phyloP scores from a whole-genome alignment of 2,797 vertebrate genomes.

The Sciurus carolinensis region DNA sequence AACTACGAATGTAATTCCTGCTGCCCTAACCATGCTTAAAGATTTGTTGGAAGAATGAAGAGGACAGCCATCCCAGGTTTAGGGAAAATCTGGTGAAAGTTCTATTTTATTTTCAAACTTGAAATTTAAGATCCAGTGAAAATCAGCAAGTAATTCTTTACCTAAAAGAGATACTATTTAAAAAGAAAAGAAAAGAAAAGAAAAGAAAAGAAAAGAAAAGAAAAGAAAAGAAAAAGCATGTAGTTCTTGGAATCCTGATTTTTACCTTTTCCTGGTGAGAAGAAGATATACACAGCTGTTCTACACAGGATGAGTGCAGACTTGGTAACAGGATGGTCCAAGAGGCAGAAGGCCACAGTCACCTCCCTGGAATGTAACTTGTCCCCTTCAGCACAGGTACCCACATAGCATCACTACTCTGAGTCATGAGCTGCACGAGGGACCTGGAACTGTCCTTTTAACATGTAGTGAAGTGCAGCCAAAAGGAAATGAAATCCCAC shows the following conservation, averaged over 20 bases:
- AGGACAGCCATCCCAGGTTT: neutral
- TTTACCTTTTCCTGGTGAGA: neutral
- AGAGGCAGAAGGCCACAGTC: neutral
- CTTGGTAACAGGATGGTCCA: neutral
- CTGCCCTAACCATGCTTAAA: neutral
- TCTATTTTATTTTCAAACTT: slow-evolving; percentile 51
- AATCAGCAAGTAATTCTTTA: slow-evolving; percentile 49
- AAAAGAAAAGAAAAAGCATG: neutral
- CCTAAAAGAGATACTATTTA: neutral
- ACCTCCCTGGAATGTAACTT: slow-evolving; percentile 48
- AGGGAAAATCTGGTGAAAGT: neutral
- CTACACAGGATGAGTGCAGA: neutral
- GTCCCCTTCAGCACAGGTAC: neutral
- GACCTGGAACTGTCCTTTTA: neutral
- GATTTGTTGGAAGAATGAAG: neutral
- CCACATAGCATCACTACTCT: neutral
- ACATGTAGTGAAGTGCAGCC: neutral
- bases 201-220: neutral
- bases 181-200: neutral
- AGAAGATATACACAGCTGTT: neutral
- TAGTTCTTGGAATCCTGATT: neutral
- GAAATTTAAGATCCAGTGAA: slow-evolving; percentile 64
- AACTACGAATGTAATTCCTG: neutral
- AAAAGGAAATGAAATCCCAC: slow-evolving; percentile 29
- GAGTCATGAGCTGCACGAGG: neutral